These are phyloP conservation scores for Diceros bicornis DNA, from an alignment of 2,797 vertebrate genomes.

Conservation along the genomic window DNA sequence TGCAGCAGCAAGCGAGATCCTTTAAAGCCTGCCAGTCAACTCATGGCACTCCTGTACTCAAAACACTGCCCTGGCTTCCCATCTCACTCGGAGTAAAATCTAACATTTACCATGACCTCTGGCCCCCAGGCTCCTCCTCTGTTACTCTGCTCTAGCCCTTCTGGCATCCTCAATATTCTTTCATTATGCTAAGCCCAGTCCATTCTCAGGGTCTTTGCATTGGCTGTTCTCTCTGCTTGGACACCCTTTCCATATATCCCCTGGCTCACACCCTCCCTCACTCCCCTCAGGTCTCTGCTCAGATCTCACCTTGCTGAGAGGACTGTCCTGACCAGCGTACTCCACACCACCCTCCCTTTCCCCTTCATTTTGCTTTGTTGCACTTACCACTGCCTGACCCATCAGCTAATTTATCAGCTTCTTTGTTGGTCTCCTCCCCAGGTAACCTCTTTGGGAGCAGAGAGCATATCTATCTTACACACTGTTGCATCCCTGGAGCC, in stretches of 20 bases:
- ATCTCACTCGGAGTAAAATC: neutral
- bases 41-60: neutral
- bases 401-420: neutral
- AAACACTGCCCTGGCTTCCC: neutral
- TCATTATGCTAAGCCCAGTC: no score
- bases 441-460: neutral
- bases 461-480: neutral
- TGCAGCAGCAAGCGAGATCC: neutral
- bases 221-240: neutral
- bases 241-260: neutral
- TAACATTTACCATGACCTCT: neutral
- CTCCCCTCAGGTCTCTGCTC: neutral
- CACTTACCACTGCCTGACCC: neutral
- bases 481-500: neutral
- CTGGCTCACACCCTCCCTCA: neutral
- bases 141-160: neutral
- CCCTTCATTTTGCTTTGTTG: neutral
- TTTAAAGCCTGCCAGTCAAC: neutral
- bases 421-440: neutral
- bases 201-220: neutral
- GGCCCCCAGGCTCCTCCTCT: neutral
- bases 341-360: neutral
- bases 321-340: neutral
- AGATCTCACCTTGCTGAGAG: neutral
- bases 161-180: neutral